Percentiles rank a stretch among this genome's conserved stretches.
phyloP scores from a whole-genome alignment of 2,113 vertebrate genomes.

The Bagarius yarrelli region DNA sequence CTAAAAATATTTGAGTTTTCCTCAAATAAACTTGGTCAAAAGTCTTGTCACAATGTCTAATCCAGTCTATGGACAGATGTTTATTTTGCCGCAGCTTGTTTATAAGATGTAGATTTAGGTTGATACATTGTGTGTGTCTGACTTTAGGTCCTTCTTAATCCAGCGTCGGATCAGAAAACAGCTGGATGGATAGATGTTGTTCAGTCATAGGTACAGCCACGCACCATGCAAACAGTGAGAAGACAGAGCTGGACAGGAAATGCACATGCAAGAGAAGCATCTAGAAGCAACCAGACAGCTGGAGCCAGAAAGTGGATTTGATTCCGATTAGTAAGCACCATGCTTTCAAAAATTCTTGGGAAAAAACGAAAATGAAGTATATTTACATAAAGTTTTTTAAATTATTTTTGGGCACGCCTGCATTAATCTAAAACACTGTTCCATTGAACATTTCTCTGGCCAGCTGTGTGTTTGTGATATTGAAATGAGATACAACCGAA shows the following conservation, averaged over 20 bases:
- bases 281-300: background rate
- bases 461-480: background rate
- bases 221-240: background rate
- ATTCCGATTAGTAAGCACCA: background rate
- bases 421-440: background rate
- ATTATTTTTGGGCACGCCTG: background rate
- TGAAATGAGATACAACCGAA: background rate
- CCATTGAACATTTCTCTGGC: too few relatives aligned
- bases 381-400: background rate
- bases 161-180: too few relatives aligned
- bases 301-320: background rate
- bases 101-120: too few relatives aligned
- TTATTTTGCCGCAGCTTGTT: background rate
- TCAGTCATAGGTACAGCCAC: background rate
- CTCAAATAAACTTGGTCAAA: background rate
- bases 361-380: background rate
- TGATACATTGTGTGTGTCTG: too few relatives aligned
- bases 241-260: background rate
- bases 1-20: background rate
- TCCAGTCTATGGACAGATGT: background rate
- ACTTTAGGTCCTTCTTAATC: too few relatives aligned
- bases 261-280: background rate
- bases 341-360: background rate
- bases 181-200: background rate
- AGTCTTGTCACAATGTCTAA: background rate